phyloP scores from a whole-genome alignment of 2,888 invertebrate species.

The Ichneumon xanthorius region DNA sequence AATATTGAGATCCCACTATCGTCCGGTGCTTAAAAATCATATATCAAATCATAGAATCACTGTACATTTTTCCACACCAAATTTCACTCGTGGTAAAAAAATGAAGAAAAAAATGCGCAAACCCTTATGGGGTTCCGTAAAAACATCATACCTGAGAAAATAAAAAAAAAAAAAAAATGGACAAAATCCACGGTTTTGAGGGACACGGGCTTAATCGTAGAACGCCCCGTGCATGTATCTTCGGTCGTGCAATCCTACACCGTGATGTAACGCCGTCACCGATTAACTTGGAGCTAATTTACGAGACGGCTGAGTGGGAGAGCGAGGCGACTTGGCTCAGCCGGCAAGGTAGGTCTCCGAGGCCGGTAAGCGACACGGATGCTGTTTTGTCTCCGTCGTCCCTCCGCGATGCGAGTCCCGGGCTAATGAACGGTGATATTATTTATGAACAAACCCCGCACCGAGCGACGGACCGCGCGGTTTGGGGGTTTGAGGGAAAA shows the following conservation, averaged over 20 bases:
- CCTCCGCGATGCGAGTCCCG: slow-evolving; percentile 54
- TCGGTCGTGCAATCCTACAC: slow-evolving; percentile 70
- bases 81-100: too few relatives aligned
- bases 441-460: slow-evolving; percentile 65
- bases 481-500: slow-evolving; percentile 19
- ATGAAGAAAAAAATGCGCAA: too few relatives aligned
- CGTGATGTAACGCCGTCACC: slow-evolving; percentile 74
- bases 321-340: background rate
- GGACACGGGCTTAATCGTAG: too few relatives aligned
- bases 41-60: too few relatives aligned
- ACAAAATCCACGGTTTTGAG: background rate
- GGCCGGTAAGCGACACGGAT: slow-evolving; percentile 24
- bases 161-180: too few relatives aligned
- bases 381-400: slow-evolving; percentile 59
- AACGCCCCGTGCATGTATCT: slow-evolving; percentile 13
- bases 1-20: too few relatives aligned
- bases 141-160: too few relatives aligned
- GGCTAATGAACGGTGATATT: slow-evolving; percentile 70
- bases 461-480: slow-evolving; percentile 1
- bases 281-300: slow-evolving; percentile 82
- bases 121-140: too few relatives aligned
- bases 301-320: slow-evolving; percentile 70
- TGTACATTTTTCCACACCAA: too few relatives aligned
- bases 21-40: too few relatives aligned
- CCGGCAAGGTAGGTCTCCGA: background rate